Base-by-base conservation (phyloP, 2,797 vertebrate genomes). In the Chaetodon trifasciatus region DNA sequence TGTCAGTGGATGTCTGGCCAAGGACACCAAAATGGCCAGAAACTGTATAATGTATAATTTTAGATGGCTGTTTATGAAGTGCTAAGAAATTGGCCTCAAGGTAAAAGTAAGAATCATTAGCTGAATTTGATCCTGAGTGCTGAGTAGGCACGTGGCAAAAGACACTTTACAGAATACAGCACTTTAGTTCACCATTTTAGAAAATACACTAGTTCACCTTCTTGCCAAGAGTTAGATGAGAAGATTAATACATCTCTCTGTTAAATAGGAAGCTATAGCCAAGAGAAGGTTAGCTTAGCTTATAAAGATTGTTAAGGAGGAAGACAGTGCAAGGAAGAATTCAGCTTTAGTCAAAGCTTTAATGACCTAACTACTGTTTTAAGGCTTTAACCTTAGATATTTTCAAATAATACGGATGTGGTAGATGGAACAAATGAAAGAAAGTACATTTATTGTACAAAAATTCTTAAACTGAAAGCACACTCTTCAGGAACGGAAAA, bases 21-120 rank as follows among this genome's bases (percentile, higher is more conserved):
- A 8, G 23, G n/a, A 10, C 39, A 13, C 11, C n/a, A 23, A 13
- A 23, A 53, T 32, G 23, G 8, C 53, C 24, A 56, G 15, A 17
- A 56, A 32, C 12, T n/a, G 8, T 49, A 57, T 56, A 46, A 24
- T 23, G 28, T 70, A 12, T 23, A 47, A 28, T 47, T 47, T 47
- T 16, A 37, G 17, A 70, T 58, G 13, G 24, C 16, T 70, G 68
- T 47, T 58, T 58, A n/a, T 16, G 24, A 58, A 58, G 28, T 44
- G 39, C 16, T 44, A 17, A 58, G 19, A n/a, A 37, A 58, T 49
- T 37, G 19, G 28, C 55, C 42, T 60, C 15, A 35, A 58, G 55
- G 53, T 58, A 17, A 40, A 39, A 53, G n/a, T 8, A 55, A 37
- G 19, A 50, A 50, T 44, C 39, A 42, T 42, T 56, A 56, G 44